A percentile compares a stretch with the other conserved stretches of the same genome.
Evolutionary conservation across 2,113 vertebrate genomes (phyloP).

Genomic region (Ctenomys sociabilis): DNA sequence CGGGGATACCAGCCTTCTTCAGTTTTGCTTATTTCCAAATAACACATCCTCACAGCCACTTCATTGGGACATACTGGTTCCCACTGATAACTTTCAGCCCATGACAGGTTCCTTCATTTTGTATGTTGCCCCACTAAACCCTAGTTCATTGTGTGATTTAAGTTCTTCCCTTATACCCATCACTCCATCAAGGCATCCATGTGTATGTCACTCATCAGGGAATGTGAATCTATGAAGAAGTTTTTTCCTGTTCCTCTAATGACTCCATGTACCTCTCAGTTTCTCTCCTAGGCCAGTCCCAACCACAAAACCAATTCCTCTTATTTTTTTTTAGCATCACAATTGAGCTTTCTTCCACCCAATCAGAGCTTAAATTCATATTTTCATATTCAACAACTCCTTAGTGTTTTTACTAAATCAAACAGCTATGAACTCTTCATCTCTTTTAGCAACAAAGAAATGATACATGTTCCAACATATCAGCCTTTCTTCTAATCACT

Average conservation of each 20-base stretch:
- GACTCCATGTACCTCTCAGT: not conserved
- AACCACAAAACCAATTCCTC: not conserved
- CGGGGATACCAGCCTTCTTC: not conserved
- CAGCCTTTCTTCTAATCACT: not conserved
- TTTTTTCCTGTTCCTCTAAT: rapidly evolving
- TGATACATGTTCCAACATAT: not conserved
- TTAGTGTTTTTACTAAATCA: not conserved
- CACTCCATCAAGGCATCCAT: not conserved
- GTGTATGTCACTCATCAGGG: rapidly evolving
- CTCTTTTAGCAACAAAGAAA: conserved; percentile 1
- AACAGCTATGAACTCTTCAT: not conserved
- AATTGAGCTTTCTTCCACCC: not conserved
- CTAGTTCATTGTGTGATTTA: not conserved
- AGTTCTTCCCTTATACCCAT: not conserved
- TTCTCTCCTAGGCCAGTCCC: not conserved
- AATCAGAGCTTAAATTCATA: not conserved
- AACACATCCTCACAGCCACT: not conserved
- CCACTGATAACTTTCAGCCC: not conserved
- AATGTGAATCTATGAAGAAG: not conserved
- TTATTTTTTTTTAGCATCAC: not conserved
- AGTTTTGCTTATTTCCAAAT: not conserved
- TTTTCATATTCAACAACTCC: not conserved
- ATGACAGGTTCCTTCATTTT: not conserved
- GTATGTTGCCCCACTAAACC: not conserved
- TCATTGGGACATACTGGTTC: not conserved